These are phyloP conservation scores for Oophaga pumilio DNA, from an alignment of 2,113 vertebrate genomes.

Conservation along the genomic window DNA sequence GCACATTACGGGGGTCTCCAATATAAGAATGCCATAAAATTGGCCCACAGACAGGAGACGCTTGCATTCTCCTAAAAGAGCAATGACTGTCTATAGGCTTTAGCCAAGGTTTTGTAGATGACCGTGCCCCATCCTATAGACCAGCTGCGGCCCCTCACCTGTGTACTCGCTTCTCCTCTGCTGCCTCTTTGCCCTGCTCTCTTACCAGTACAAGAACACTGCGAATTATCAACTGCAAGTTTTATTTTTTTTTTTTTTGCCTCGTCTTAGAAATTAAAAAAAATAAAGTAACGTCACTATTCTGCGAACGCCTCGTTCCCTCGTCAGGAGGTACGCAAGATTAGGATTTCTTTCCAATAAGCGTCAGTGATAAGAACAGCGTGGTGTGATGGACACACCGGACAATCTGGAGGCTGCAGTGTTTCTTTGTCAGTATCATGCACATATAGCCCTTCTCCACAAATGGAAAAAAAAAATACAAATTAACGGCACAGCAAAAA, in stretches of 20 bases:
- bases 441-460: slow-evolving; percentile 48
- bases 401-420: not conserved
- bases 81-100: no score
- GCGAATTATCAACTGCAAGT: not conserved
- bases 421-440: not conserved
- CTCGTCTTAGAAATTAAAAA: not conserved
- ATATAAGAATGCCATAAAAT: no score
- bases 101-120: no score
- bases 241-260: slow-evolving; percentile 17
- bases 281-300: no score
- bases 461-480: not conserved
- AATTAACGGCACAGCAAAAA: not conserved
- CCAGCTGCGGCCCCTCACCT: not conserved
- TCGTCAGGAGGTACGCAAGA: not conserved
- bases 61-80: no score
- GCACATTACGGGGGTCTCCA: no score
- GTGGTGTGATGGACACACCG: not conserved
- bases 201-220: not conserved
- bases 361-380: not conserved
- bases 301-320: not conserved
- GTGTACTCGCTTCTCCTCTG: not conserved
- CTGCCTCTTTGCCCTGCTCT: not conserved
- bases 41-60: no score
- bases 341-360: not conserved
- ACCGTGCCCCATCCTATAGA: not conserved